phyloP scores from a whole-genome alignment of 1,140 invertebrate genomes.

The Alviniconcha marisindica region DNA sequence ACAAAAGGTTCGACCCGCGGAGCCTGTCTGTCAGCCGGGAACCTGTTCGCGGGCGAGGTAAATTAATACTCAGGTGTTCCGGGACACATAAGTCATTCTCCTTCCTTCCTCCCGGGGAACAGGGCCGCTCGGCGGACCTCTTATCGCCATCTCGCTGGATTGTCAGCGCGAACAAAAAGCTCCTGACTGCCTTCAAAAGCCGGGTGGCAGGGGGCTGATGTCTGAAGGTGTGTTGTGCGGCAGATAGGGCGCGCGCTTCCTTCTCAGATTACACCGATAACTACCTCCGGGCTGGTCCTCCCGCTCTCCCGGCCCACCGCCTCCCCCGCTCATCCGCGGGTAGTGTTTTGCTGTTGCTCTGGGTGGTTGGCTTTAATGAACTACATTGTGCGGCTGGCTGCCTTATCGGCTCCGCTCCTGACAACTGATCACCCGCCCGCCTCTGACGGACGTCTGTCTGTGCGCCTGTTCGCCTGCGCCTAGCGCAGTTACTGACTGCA shows the following conservation, averaged over 20 bases:
- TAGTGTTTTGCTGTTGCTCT: background rate
- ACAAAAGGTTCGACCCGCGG: background rate
- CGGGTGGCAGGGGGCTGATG: background rate
- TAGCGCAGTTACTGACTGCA: no score
- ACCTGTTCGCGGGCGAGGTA: slow-evolving; percentile 9
- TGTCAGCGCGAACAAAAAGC: slow-evolving; percentile 21
- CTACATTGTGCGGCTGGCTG: background rate
- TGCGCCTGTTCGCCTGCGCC: no score
- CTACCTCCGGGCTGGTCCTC: background rate
- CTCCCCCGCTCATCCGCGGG: background rate
- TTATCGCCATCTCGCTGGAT: slow-evolving; percentile 1
- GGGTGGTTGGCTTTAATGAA: slow-evolving; percentile 18
- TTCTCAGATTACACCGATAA: slow-evolving; percentile 8
- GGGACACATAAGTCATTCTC: slow-evolving; percentile 3
- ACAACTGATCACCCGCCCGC: background rate
- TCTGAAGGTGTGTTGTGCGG: slow-evolving; percentile 7
- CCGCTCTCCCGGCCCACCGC: background rate
- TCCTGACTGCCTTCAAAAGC: slow-evolving; percentile 1
- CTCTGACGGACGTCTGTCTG: no score
- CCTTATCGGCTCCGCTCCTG: background rate
- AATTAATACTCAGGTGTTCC: slow-evolving; percentile 13
- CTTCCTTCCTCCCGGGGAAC: no score
- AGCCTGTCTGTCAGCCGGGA: background rate
- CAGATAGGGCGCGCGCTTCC: background rate
- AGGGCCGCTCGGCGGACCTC: background rate